Percentiles rank a stretch among this genome's conserved stretches.
Evolutionary conservation across 1,140 invertebrate species (phyloP).

Genomic region (Acyrthosiphon pisum): DNA sequence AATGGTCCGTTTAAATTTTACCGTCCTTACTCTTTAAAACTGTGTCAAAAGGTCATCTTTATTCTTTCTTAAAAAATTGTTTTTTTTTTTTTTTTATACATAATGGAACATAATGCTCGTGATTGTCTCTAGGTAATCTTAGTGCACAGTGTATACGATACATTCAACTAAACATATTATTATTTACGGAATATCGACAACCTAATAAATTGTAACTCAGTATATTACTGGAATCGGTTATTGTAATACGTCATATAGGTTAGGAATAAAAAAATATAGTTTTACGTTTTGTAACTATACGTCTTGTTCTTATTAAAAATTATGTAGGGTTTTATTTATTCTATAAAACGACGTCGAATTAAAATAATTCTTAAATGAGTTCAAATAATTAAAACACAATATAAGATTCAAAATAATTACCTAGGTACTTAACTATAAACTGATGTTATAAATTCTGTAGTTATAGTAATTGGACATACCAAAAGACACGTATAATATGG

Average conservation of each 20-base stretch:
- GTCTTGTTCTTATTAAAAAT: neutral
- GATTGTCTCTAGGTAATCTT: neutral
- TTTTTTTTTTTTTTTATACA: neutral
- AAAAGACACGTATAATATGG: neutral
- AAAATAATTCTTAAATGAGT: neutral
- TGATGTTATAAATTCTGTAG: neutral
- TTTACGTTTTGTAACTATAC: neutral
- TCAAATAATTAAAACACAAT: neutral
- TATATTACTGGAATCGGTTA: neutral
- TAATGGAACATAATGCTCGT: neutral
- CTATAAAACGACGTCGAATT: neutral
- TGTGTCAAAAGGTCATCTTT: constrained; percentile 16
- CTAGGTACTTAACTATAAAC: neutral
- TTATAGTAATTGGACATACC: neutral
- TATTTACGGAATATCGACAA: neutral
- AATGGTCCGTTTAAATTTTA: neutral
- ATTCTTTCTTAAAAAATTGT: neutral
- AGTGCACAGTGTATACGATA: neutral
- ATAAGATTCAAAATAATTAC: neutral
- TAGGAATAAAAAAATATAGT: neutral
- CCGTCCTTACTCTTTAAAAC: neutral
- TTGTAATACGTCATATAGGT: neutral
- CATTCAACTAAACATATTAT: neutral
- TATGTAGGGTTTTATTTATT: neutral
- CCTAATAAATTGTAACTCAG: neutral